phyloP scores from a whole-genome alignment of 2,113 vertebrate species.

The Otus sunia region DNA sequence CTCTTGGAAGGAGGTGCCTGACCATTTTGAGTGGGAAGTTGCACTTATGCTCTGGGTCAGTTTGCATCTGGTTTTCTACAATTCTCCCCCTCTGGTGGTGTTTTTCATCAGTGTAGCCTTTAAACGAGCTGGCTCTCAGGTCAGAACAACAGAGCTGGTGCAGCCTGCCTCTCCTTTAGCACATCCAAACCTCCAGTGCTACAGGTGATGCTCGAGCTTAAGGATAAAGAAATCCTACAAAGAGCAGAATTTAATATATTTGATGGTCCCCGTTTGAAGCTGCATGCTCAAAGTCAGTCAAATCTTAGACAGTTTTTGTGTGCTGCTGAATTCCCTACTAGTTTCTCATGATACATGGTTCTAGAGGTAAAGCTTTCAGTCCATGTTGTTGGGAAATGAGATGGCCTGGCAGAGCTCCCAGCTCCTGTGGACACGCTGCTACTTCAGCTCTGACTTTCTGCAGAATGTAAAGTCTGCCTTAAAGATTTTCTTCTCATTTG shows the following conservation, averaged over 20 bases:
- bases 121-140: neutral
- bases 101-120: neutral
- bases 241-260: neutral
- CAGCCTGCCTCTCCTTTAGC: neutral
- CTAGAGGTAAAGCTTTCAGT: neutral
- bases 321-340: neutral
- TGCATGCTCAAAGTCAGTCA: too few relatives aligned
- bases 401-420: neutral
- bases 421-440: too few relatives aligned
- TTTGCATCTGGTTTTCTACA: neutral
- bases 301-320: neutral
- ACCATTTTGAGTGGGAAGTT: neutral
- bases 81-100: rapidly evolving
- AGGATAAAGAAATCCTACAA: neutral
- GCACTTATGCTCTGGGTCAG: neutral
- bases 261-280: neutral
- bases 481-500: neutral
- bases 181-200: neutral
- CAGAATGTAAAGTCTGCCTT: rapidly evolving
- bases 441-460: rapidly evolving
- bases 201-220: neutral
- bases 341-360: rapidly evolving
- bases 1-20: neutral
- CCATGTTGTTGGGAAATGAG: rapidly evolving
- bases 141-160: neutral